These are phyloP conservation scores for Ctenopoma kingsleyae DNA, from an alignment of 2,797 vertebrate genomes.

Conservation along the genomic window DNA sequence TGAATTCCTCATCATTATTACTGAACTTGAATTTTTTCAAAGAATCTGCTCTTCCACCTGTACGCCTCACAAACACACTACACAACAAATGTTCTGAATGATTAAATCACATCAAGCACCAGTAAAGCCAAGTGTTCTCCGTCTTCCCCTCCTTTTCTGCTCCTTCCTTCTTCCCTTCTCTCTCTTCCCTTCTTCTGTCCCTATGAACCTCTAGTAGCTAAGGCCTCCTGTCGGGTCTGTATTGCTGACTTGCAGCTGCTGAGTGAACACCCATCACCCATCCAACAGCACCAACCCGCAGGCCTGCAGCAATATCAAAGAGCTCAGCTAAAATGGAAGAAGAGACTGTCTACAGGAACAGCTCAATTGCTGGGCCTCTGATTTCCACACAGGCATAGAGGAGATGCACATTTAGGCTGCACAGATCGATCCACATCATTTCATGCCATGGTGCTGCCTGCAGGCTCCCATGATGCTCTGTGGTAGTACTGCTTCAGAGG, in stretches of 20 bases:
- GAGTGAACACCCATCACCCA: slow-evolving; percentile 47
- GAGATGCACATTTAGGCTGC: slow-evolving; percentile 46
- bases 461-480: slow-evolving; percentile 39
- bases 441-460: slow-evolving; percentile 30
- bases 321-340: slow-evolving; percentile 41
- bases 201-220: slow-evolving; percentile 25
- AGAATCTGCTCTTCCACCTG: slow-evolving; percentile 19
- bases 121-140: slow-evolving; percentile 41
- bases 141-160: slow-evolving; percentile 6
- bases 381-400: slow-evolving; percentile 48
- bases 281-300: slow-evolving; percentile 43
- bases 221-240: slow-evolving; percentile 47
- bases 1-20: slow-evolving; percentile 44
- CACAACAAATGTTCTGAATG: slow-evolving; percentile 42
- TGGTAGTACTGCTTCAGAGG: slow-evolving; percentile 21
- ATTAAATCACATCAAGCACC: slow-evolving; percentile 61
- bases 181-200: slow-evolving; percentile 5
- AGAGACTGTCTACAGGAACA: slow-evolving; percentile 28
- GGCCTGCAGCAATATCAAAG: slow-evolving; percentile 55
- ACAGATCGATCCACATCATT: slow-evolving; percentile 53
- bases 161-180: slow-evolving; percentile 2
- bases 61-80: slow-evolving; percentile 13
- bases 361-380: slow-evolving; percentile 45
- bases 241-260: slow-evolving; percentile 36
- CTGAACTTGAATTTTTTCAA: slow-evolving; percentile 17